Evolutionary conservation across 2,888 invertebrate genomes (phyloP).

Genomic region (Ctenicera cuprea): DNA sequence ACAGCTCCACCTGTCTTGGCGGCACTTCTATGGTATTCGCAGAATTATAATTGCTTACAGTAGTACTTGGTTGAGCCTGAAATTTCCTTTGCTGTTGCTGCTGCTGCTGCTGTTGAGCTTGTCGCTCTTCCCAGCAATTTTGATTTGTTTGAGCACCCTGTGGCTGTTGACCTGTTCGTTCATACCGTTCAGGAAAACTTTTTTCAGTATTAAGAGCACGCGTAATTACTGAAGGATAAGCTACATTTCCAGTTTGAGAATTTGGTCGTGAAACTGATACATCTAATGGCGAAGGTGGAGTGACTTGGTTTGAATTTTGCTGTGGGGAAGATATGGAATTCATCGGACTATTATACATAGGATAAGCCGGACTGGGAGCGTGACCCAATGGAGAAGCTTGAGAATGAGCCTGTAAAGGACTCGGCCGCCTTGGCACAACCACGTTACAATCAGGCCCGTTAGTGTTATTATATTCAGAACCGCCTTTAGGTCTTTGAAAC

Average conservation of each 20-base stretch:
- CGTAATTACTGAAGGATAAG: constrained; percentile 89
- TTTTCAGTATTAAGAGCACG: constrained; percentile 81
- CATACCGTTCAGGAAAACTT: constrained; percentile 75
- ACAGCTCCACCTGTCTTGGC: constrained; percentile 61
- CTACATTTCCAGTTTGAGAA: constrained; percentile 77
- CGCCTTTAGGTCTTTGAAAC: constrained; percentile 75
- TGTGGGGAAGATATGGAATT: constrained; percentile 85
- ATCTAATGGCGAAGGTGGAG: constrained; percentile 83
- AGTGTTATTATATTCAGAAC: constrained; percentile 71
- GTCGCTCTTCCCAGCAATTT: constrained; percentile 78
- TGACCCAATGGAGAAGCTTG: constrained; percentile 85
- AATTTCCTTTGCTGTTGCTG: constrained; percentile 74
- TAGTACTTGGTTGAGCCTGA: constrained; percentile 70
- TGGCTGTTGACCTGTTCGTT: constrained; percentile 65
- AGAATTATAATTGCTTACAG: constrained; percentile 72
- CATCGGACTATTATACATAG: constrained; percentile 90
- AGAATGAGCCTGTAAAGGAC: constrained; percentile 81
- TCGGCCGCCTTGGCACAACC: constrained; percentile 81
- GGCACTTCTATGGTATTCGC: constrained; percentile 68
- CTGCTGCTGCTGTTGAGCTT: constrained; percentile 65
- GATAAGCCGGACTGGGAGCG: constrained; percentile 87
- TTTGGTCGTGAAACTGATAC: constrained; percentile 81
- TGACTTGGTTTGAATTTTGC: constrained; percentile 77
- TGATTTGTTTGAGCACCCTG: constrained; percentile 61
- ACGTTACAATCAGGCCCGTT: constrained; percentile 77